Base-by-base conservation (phyloP, 2,113 vertebrate species). In the Xyliphius kryptos region DNA sequence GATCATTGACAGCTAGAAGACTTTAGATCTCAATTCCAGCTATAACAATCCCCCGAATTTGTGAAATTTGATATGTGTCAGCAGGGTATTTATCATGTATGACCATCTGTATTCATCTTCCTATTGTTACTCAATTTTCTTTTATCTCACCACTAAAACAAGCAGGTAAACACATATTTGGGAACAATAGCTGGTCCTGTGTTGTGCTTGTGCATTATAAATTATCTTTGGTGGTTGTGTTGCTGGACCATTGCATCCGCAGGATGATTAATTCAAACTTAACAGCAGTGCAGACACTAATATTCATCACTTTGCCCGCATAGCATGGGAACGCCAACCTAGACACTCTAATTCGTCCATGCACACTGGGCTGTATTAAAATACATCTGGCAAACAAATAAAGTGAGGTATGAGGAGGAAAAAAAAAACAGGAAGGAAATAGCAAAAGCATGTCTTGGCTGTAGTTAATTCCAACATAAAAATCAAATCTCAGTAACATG, bases 191-290 rank as follows among this genome's bases (percentile, higher is more conserved):
- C 61, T 52, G 49, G 57, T 64, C 41, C 50, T 51, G 56, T 66
- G 59, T 50, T 17, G 60, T 10, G n/a, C 61, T 64, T 63, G 55
- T 68, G 56, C 63, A 43, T 32, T 61, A 61, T 41, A 61, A 41
- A 61, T 61, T 61, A 56, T 65, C n/a, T 9, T 47, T 50, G 50
- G n/a, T 32, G 22, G 56, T 73, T 47, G 63, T 66, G 66, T 50
- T 63, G 56, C 59, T 73, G 71, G 66, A 69, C 56, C 59, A 56
- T 63, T 49, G 71, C 71, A 66, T 62, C 71, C 61, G 26, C 63
- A 51, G 51, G 61, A 73, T 73, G 71, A 73, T 73, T 73, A 69
- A 73, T 73, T 73, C 56, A 69, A 69, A 73, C 66, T 68, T 70
- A 57, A 63, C 67, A 47, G 63, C 43, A 49, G 65, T 68, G 56